Percentiles rank a stretch among this genome's conserved stretches.
phyloP scores from a whole-genome alignment of 2,888 invertebrate genomes.

The Allophyes oxyacanthae region DNA sequence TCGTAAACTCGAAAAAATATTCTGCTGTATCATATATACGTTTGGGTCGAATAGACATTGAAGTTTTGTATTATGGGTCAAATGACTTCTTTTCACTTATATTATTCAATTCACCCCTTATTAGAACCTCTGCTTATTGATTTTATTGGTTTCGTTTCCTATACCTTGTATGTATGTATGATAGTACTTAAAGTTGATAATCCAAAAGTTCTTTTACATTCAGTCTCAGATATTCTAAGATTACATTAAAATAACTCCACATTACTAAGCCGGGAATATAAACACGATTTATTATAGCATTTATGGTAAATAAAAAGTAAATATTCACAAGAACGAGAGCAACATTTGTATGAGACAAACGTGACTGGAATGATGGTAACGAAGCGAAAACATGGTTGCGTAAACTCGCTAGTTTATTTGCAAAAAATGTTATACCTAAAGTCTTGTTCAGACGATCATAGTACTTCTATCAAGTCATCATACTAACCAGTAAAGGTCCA shows the following conservation, averaged over 20 bases:
- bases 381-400: constrained; percentile 53
- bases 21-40: too few relatives aligned
- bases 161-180: too few relatives aligned
- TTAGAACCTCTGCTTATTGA: too few relatives aligned
- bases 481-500: too few relatives aligned
- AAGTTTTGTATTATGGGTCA: too few relatives aligned
- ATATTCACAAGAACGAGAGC: constrained; percentile 47
- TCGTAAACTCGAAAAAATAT: too few relatives aligned
- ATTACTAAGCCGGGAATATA: constrained; percentile 31
- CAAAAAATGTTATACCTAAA: constrained; percentile 38
- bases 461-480: not conserved
- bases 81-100: too few relatives aligned
- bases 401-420: constrained; percentile 52
- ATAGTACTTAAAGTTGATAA: too few relatives aligned
- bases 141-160: too few relatives aligned
- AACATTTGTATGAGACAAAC: constrained; percentile 61
- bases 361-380: constrained; percentile 60
- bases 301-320: constrained; percentile 54
- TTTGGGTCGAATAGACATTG: too few relatives aligned
- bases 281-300: constrained; percentile 52
- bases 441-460: constrained; percentile 20
- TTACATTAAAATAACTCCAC: constrained; percentile 9
- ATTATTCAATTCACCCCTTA: too few relatives aligned
- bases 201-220: too few relatives aligned
- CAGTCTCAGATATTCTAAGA: not conserved